These are phyloP conservation scores for Saccopteryx bilineata DNA, from an alignment of 2,113 vertebrate species.

Conservation along the genomic window DNA sequence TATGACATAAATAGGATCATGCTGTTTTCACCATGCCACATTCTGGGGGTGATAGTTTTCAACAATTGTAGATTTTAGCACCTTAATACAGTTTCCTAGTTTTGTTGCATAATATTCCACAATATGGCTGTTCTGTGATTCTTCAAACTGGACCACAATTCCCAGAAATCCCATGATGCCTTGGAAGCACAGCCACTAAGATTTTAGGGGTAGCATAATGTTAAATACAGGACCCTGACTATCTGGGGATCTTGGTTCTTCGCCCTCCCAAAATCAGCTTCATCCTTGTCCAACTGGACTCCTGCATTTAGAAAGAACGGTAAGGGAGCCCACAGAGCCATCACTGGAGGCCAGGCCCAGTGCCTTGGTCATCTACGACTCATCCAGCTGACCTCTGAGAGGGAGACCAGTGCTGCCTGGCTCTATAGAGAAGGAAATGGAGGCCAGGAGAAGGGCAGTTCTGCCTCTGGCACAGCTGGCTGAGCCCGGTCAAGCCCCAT, in stretches of 20 bases:
- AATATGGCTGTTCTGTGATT: background rate
- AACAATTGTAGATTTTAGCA: background rate
- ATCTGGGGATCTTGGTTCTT: background rate
- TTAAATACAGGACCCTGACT: background rate
- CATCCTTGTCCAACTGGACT: background rate
- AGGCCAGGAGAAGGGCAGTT: rapidly evolving
- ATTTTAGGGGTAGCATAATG: background rate
- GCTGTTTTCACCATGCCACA: background rate
- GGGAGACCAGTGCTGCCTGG: background rate
- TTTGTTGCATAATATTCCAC: background rate
- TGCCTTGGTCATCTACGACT: background rate
- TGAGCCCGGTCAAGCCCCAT: background rate
- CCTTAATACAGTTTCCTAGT: background rate
- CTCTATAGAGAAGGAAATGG: background rate
- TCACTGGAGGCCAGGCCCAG: background rate
- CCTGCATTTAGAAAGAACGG: background rate
- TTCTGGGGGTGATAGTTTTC: background rate
- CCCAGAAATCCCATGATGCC: background rate
- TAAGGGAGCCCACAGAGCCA: background rate
- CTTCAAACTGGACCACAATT: background rate
- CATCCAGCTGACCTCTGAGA: background rate
- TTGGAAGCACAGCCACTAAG: background rate
- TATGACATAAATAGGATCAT: rapidly evolving
- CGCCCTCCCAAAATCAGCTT: background rate
- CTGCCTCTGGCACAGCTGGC: background rate